Evolutionary conservation across 2,888 invertebrate genomes (phyloP), one percentile per base, ranked within the genome.

Genomic region (Mesorhabditis spiculigera): DNA sequence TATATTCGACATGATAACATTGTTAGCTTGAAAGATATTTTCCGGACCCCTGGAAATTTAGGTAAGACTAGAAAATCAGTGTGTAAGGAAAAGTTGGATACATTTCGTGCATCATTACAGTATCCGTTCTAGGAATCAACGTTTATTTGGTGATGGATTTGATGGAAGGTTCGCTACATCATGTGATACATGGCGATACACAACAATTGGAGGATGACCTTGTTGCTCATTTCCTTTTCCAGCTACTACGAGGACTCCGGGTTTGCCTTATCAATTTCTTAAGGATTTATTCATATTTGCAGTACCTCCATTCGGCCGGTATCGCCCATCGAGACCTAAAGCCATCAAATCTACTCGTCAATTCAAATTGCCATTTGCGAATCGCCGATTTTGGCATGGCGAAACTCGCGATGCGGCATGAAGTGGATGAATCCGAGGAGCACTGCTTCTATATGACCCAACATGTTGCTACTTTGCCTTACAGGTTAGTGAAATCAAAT

Each of bases 401-500:
- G 4, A 82, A 82, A 63, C 74, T 79, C 41, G 78, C 81, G n/a
- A 71, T 74, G 64, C 73, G 72, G 45, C 73, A 75, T 43, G 69
- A 66, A 42, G 70, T 81, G 10, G 81, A 81, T 63, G 82, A 84
- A 64, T 75, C 79, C 5, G 83, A 83, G 58, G 83, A 83, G 68
- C 81, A 83, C 68, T 82, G 82, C 70, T 83, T 82, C 70, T 83
- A 83, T 71, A 83, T 83, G 83, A 83, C 82, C 43, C 82, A 83
- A 70, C 82, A 83, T 66, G 81, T 83, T 4, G 81, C 82, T 42
- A 83, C 83, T 3, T 73, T 83, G 0, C 82, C 82, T 4, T 83
- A 83, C 73, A 69, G 72, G 71, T 76, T 13, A 10, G 43, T 10
- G 16, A 45, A 13, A 13, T 63, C 28, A 28, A 63, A 16, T 28